Percentiles rank a stretch among this genome's conserved stretches.
Evolutionary conservation across 92 coral and sea anemone species (phyloP).

Genomic region (Paramuricea clavata): DNA sequence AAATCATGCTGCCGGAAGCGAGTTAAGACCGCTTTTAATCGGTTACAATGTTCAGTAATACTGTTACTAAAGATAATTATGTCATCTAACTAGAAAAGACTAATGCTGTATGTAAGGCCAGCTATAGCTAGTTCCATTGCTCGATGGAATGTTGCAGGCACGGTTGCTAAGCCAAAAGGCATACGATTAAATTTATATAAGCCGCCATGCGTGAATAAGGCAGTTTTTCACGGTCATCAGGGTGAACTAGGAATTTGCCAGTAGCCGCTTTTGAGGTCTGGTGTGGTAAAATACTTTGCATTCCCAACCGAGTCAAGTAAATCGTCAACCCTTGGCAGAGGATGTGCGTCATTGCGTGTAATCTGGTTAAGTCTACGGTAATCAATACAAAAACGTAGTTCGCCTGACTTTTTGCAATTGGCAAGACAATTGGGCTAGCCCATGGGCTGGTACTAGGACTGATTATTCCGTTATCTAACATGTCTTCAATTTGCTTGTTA

Average conservation of each 20-base stretch:
- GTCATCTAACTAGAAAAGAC: conserved; percentile 36
- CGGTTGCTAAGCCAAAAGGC: no score
- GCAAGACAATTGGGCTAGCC: conserved; percentile 21
- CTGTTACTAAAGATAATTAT: conserved; percentile 16
- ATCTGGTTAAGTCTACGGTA: conserved; percentile 23
- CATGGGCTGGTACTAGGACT: conserved; percentile 38
- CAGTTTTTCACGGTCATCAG: conserved; percentile 41
- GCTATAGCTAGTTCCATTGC: conserved; percentile 16
- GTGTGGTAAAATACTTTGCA: conserved; percentile 29
- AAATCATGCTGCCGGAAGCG: no score
- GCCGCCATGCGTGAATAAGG: conserved; percentile 10
- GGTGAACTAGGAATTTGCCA: conserved; percentile 36
- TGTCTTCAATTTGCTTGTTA: conserved; percentile 3
- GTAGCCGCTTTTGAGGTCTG: conserved; percentile 34
- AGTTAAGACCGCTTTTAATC: no score
- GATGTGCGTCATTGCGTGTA: conserved; percentile 36
- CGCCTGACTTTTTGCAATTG: conserved; percentile 45
- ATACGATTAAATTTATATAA: no score
- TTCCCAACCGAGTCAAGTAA: neutral
- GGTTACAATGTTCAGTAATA: no score
- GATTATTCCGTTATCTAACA: conserved; percentile 21
- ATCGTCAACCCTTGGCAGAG: conserved; percentile 33
- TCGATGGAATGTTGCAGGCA: conserved; percentile 40
- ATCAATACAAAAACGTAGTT: no score
- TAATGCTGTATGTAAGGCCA: conserved; percentile 6